Evolutionary conservation across 1,140 invertebrate species (phyloP), one percentile per base, ranked within the genome.

Genomic region (Cotesia glomerata): DNA sequence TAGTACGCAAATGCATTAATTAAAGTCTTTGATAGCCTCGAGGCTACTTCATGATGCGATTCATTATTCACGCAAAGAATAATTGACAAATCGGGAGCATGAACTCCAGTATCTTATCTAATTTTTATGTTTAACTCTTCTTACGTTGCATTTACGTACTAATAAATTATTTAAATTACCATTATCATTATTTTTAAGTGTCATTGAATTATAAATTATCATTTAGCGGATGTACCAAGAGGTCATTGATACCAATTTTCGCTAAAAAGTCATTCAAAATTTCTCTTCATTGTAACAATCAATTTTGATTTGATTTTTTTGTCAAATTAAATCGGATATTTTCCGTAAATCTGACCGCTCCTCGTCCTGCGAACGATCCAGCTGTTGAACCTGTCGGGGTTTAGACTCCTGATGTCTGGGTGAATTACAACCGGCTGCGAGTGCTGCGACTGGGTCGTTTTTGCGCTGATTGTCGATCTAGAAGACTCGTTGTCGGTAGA

Each of bases 341-440:
- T 84, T 54, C 83, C 83, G 56, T 84, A 84, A 8, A 85, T 56
- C 5, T 81, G 80, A 5, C 83, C 83, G 72, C 83, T 85, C 36
- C 83, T 77, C 0, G 83, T 85, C 62, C 76, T 79, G 8, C 83
- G 76, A 45, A 84, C 63, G n/a, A 85, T 32, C 82, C 81, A 85
- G 3, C 16, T 13, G 39, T 68, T 13, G 36, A 71, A 26, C 1
- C 18, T 3, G n/a, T 14, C 16, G 13, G 4, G 18, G 56, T 58
- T 65, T 9, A 58, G 4, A 3, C 18, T 71, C 26, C n/a, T 62
- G 8, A 18, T 61, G 51, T 45, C 52, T 5, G 64, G 74, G 71
- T 0, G 76, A 26, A 26, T 26, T 26, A 26, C 3, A 1, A 26
- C 77, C 18, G 73, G 74, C 14, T 79, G 76, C 5, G 74, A 76